Evolutionary conservation across 2,888 invertebrate genomes (phyloP).

Genomic region (Deilephila elpenor): DNA sequence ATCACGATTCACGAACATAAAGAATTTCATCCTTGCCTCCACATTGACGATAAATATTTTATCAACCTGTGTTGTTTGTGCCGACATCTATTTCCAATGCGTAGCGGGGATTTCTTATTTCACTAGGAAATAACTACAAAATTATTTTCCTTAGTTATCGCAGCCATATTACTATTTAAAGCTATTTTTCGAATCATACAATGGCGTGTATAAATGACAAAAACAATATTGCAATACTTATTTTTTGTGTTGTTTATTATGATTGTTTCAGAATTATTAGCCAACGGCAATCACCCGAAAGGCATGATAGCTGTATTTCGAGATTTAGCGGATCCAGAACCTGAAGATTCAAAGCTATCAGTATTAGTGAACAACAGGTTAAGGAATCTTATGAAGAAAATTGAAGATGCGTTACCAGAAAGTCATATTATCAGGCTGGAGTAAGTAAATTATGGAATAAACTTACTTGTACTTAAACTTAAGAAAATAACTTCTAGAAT

Average conservation of each 20-base stretch:
- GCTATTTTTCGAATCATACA: no score
- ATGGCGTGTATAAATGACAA: no score
- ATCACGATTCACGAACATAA: constrained; percentile 33
- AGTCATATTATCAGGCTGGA: constrained; percentile 80
- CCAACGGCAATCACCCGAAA: constrained; percentile 70
- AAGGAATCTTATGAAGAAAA: constrained; percentile 68
- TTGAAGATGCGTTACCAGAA: constrained; percentile 74
- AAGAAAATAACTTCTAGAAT: no score
- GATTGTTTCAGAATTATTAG: constrained; percentile 66
- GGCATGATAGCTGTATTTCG: constrained; percentile 77
- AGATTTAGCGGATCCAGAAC: constrained; percentile 69
- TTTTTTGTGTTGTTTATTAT: neutral
- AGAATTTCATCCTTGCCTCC: constrained; percentile 29
- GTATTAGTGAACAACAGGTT: constrained; percentile 68
- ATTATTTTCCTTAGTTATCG: neutral
- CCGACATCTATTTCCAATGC: neutral
- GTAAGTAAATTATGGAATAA: constrained; percentile 59
- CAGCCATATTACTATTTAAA: no score
- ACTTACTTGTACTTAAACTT: neutral
- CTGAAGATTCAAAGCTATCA: constrained; percentile 69
- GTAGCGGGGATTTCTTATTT: neutral
- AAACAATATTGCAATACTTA: no score
- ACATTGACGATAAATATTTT: constrained; percentile 30
- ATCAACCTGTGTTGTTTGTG: constrained; percentile 30
- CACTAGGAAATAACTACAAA: neutral